Evolutionary conservation across 2,113 vertebrate genomes (phyloP).

Genomic region (Apodemus sylvaticus): DNA sequence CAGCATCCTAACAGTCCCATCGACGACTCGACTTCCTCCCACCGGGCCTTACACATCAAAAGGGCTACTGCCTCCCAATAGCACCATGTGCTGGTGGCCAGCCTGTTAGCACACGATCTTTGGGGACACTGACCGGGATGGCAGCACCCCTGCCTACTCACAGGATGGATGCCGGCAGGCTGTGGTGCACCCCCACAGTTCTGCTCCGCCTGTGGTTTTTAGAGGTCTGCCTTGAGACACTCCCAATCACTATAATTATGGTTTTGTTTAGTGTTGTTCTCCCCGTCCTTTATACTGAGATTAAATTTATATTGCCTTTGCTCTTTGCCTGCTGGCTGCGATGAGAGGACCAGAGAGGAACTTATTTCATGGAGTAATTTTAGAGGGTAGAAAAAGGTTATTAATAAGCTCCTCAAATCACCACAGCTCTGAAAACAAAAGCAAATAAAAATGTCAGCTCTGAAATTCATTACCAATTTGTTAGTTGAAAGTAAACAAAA

Average conservation of each 20-base stretch:
- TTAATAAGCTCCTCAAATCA: constrained; percentile 59
- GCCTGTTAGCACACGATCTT: background rate
- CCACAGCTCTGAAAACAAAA: constrained; percentile 62
- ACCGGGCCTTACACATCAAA: no score
- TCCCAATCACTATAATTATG: background rate
- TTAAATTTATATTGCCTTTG: constrained; percentile 61
- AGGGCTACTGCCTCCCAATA: background rate
- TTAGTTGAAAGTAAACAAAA: constrained; percentile 57
- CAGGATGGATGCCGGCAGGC: background rate
- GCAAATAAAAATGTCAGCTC: constrained; percentile 69
- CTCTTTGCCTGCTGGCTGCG: background rate
- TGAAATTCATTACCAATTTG: constrained; percentile 63
- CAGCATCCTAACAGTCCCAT: background rate
- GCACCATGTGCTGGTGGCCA: background rate
- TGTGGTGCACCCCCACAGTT: background rate
- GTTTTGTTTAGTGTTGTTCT: constrained; percentile 33
- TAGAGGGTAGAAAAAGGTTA: constrained; percentile 43
- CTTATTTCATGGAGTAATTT: constrained; percentile 30
- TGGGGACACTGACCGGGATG: background rate
- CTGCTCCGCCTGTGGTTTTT: background rate
- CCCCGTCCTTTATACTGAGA: constrained; percentile 20
- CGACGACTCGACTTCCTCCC: background rate
- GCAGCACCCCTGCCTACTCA: background rate
- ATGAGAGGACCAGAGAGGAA: background rate
- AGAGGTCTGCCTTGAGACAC: background rate